Base-by-base conservation (phyloP, 1,140 invertebrate genomes). In the Trachelipus rathkii region DNA sequence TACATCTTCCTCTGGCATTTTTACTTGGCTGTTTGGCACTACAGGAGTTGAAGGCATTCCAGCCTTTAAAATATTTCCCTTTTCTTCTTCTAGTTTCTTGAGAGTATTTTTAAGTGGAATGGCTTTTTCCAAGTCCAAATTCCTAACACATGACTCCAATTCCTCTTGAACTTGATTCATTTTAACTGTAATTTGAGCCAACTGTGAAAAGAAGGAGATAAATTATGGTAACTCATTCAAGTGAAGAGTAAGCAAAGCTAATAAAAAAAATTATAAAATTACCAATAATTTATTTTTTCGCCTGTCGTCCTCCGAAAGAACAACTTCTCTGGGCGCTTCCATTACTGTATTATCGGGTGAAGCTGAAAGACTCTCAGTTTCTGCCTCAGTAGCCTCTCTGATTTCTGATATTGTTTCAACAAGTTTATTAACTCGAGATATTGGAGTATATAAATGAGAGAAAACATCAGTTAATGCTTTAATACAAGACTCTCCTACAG, bases 321-420 rank as follows among this genome's bases (percentile, higher is more conserved):
- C 11, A 60, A 60, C 8, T 60, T 60, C 50, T 8, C 8, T 60
- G 11, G 50, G 50, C 3, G 50, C 19, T 15, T 13, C 11, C 3
- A 19, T 13, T 60, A 19, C 50, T 13, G 11, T 19, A 13, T 15
- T 19, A 4, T 19, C 50, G 3, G 3, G 11, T 60, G 11, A 19
- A 60, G 50, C 2, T 13, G 50, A 19, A 13, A 15, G 44, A 45
- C 45, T 44, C 10, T 71, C 75, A 33, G 78, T 70, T 53, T 68
- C 71, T 44, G 46, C 44, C 8, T 74, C 44, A 82, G 69, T 85
- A 19, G 89, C 89, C 81, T 89, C 86, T 75, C 88, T 83, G 7
- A 90, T 87, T 76, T 91, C 90, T 33, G 89, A 88, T 10, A 91
- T 89, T 44, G 89, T 85, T 78, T 89, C 88, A 21, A 88, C 87